phyloP scores from a whole-genome alignment of 1,140 invertebrate species.

The Caerostris extrusa region DNA sequence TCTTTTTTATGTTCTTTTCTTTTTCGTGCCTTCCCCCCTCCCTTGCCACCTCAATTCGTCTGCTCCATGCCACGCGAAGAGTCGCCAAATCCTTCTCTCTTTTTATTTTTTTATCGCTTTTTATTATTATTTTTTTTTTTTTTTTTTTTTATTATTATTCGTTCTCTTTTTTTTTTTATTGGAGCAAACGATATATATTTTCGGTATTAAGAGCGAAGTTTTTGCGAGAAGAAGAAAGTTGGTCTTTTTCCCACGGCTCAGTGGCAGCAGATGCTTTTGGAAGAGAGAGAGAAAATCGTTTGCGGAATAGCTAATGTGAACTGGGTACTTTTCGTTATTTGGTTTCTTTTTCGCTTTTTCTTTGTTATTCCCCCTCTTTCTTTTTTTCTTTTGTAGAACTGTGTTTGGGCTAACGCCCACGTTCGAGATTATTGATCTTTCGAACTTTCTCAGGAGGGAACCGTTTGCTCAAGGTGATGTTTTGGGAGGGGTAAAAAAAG shows the following conservation, averaged over 20 bases:
- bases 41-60: conserved; percentile 2
- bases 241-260: conserved; percentile 66
- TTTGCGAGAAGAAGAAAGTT: conserved; percentile 26
- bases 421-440: conserved; percentile 22
- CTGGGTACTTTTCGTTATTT: conserved; percentile 22
- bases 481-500: not conserved
- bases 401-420: conserved; percentile 15
- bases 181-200: conserved; percentile 46
- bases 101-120: not conserved
- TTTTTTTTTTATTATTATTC: not conserved
- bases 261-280: conserved; percentile 38
- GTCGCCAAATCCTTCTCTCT: conserved; percentile 56
- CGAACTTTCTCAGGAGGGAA: not conserved
- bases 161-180: not conserved
- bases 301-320: conserved; percentile 26
- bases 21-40: not conserved
- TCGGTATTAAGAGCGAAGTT: conserved; percentile 58
- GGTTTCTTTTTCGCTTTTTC: not conserved
- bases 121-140: too few species aligned
- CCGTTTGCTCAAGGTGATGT: not conserved
- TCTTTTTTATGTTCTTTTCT: not conserved
- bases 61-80: conserved; percentile 63
- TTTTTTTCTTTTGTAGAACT: not conserved
- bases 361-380: too few species aligned
- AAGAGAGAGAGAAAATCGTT: not conserved